Percentiles rank a stretch among this genome's conserved stretches.
Conservation (phyloP, 2,888 invertebrate genomes). For the Trichogramma dendrolimi region DNA sequence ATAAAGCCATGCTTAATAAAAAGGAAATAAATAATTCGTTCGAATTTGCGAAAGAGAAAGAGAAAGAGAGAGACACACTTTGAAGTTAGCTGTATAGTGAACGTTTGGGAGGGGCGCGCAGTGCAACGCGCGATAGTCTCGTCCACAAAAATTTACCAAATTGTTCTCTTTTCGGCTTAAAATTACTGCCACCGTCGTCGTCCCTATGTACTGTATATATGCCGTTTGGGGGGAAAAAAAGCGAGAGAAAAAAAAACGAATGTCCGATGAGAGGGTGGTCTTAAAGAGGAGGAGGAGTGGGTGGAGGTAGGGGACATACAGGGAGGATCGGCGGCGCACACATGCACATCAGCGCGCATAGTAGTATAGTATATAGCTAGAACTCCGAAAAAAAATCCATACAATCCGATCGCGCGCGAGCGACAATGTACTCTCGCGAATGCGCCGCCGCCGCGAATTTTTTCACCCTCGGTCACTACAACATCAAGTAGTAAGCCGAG, state of each 20-base stretch:
- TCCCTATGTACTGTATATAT: not conserved
- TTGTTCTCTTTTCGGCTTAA: conserved; percentile 15
- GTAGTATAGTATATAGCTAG: too few relatives aligned
- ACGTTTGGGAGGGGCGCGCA: not conserved
- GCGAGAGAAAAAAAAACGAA: conserved; percentile 15
- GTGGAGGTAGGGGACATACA: conserved; percentile 21
- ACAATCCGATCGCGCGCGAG: conserved; percentile 51
- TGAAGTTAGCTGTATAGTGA: not conserved
- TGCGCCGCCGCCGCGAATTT: conserved; percentile 48
- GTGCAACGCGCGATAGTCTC: not conserved
- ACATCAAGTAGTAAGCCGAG: too few relatives aligned
- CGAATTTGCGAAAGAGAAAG: conserved; percentile 8
- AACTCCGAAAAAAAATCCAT: conserved; percentile 50
- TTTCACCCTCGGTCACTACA: conserved; percentile 12
- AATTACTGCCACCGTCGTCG: conserved; percentile 11
- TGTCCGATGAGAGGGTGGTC: conserved; percentile 8
- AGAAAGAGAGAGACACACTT: conserved; percentile 3
- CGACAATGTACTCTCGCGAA: conserved; percentile 51
- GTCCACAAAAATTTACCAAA: conserved; percentile 14
- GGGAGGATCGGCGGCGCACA: conserved; percentile 33
- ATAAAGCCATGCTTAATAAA: conserved; percentile 20
- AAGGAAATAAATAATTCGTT: conserved; percentile 27
- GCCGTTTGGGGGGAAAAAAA: conserved; percentile 1
- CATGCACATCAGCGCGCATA: conserved; percentile 35
- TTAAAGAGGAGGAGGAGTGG: conserved; percentile 4